Evolutionary conservation across 2,888 invertebrate species (phyloP), one percentile per base, ranked within the genome.

Genomic region (Bugula neritina): DNA sequence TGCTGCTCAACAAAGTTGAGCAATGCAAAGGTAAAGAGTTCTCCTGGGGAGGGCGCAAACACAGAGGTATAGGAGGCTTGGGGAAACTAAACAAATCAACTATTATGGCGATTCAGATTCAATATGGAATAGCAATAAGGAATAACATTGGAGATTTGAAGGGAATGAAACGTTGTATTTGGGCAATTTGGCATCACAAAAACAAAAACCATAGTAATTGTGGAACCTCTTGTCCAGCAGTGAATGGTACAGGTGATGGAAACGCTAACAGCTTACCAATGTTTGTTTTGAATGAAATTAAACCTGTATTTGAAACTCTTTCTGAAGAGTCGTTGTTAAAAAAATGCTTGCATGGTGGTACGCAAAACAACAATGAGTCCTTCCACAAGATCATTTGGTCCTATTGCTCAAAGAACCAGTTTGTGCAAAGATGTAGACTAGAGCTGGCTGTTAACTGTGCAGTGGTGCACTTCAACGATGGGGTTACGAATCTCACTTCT

Each of bases 331-430:
- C 21, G 52, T 25, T 55, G 21, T 55, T 55, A 55, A 5, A 55
- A 25, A 55, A 55, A 23, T 55, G 55, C 23, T 5, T 55, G 23
- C 55, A 55, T 25, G 55, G 55, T 55, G 55, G 55, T 25, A 55
- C 55, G 5, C 55, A 55, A 25, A 55, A 55, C 23, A 23, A 10
- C 3, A 55, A 55, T 55, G 55, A 55, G 23, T 10, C 55, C 17
- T 43, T 43, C 43, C 43, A 43, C 43, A 5, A 43, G 10, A 17
- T 43, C 43, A 43, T 43, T 5, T 43, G 43, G 43, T n/a, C n/a
- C n/a, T n/a, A n/a, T n/a, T n/a, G n/a, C n/a, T n/a, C n/a, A n/a
- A n/a, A n/a, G n/a, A n/a, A n/a, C n/a, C n/a, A n/a, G n/a, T n/a
- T n/a, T n/a, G n/a, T n/a, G n/a, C n/a, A n/a, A n/a, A n/a, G n/a